Conservation (phyloP, 92 coral and sea anemone genomes). For the Paragorgia papillata region DNA sequence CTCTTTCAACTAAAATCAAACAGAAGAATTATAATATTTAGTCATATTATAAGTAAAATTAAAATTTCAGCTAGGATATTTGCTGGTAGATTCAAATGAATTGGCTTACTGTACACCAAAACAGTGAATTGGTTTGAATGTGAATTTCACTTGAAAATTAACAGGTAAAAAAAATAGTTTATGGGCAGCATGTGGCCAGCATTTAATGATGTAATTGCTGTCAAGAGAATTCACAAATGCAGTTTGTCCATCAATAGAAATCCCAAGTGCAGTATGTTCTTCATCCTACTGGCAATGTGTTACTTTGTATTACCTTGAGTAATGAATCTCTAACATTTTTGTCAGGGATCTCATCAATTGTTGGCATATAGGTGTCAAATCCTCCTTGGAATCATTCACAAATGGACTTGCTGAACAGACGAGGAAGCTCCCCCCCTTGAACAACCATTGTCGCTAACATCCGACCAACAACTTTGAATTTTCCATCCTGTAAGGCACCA, state of each 20-base stretch:
- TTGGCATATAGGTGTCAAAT: not conserved
- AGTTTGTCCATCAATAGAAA: no score
- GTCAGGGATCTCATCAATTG: no score
- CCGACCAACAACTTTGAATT: constrained; percentile 48
- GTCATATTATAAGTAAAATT: not conserved
- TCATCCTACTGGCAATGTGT: no score
- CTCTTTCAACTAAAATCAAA: constrained; percentile 43
- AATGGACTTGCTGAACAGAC: constrained; percentile 46
- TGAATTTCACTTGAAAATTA: no score
- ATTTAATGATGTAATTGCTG: no score
- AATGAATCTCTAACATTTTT: not conserved
- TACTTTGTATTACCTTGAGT: not conserved
- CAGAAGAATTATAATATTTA: not conserved
- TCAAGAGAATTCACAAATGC: no score
- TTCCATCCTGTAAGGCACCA: constrained; percentile 53
- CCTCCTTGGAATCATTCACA: constrained; percentile 36
- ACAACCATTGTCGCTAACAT: constrained; percentile 55
- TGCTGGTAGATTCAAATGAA: not conserved
- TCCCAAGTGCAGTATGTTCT: no score
- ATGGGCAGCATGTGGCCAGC: no score
- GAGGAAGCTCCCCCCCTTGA: constrained; percentile 59
- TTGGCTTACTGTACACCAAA: constrained; percentile 1
- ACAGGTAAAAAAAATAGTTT: no score
- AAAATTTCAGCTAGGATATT: not conserved
- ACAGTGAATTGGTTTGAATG: no score